phyloP scores from a whole-genome alignment of 2,113 vertebrate genomes.

The Chiloscyllium plagiosum region DNA sequence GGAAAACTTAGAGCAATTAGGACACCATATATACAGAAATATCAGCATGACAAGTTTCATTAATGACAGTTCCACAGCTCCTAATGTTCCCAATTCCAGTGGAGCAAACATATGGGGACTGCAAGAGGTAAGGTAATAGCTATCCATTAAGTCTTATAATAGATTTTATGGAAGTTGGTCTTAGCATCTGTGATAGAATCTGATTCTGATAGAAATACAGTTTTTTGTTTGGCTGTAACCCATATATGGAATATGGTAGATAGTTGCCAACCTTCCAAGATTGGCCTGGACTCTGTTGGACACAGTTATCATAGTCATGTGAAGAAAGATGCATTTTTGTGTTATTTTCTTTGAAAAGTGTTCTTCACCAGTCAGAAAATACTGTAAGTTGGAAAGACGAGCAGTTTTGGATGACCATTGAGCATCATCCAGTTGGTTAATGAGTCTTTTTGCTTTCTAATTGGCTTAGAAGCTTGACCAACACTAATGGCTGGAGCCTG shows the following conservation, averaged over 20 bases:
- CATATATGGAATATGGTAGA: not conserved
- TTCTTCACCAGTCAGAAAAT: too few species aligned
- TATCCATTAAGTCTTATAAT: not conserved
- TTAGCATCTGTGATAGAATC: not conserved
- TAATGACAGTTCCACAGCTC: not conserved
- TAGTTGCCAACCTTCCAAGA: too few species aligned
- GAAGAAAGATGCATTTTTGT: too few species aligned
- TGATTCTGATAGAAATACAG: not conserved
- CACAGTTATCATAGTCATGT: too few species aligned
- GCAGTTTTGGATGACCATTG: too few species aligned
- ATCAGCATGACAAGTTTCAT: slow-evolving; percentile 27
- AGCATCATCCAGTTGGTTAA: too few species aligned
- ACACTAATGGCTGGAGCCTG: too few species aligned
- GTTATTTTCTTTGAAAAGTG: too few species aligned
- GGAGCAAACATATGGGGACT: not conserved
- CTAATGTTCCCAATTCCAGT: not conserved
- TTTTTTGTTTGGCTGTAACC: not conserved
- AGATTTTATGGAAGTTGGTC: not conserved
- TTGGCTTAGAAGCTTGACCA: too few species aligned
- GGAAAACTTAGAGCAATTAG: not conserved
- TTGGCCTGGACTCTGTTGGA: too few species aligned
- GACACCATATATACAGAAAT: slow-evolving; percentile 6
- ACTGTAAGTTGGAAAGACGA: too few species aligned
- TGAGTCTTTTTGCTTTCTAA: too few species aligned
- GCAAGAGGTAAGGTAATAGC: not conserved